These are phyloP conservation scores for Chiridota heheva DNA, from an alignment of 35 echinoderm and acorn worm genomes.

Conservation along the genomic window DNA sequence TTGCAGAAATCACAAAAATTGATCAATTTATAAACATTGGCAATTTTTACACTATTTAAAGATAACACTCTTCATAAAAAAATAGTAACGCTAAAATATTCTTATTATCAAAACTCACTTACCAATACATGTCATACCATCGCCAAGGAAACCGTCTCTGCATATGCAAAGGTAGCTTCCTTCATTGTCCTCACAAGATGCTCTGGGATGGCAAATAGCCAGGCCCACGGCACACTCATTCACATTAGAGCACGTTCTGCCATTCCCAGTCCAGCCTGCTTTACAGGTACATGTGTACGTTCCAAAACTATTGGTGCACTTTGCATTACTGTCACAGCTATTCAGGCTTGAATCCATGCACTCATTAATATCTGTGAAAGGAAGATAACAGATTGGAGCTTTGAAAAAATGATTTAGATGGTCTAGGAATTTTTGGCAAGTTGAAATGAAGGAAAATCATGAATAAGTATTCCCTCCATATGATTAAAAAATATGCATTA, in stretches of 20 bases:
- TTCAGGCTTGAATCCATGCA: constrained; percentile 4
- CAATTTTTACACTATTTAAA: too few species aligned
- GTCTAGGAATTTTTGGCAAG: neutral
- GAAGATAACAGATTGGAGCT: neutral
- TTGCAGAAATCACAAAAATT: too few species aligned
- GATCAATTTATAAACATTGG: too few species aligned
- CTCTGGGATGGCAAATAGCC: constrained; percentile 1
- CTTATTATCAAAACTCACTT: neutral
- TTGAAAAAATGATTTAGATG: neutral
- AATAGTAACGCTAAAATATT: neutral
- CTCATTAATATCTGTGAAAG: constrained; percentile 44
- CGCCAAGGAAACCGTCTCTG: constrained; percentile 6
- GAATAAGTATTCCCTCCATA: neutral
- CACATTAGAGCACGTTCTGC: constrained; percentile 23
- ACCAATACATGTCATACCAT: constrained; percentile 42
- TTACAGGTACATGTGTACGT: constrained; percentile 25
- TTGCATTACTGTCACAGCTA: constrained; percentile 13
- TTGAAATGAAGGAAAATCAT: neutral
- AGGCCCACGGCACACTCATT: constrained; percentile 9
- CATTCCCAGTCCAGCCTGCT: constrained; percentile 45
- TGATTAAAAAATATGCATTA: neutral
- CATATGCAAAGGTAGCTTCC: constrained; percentile 33
- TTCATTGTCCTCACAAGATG: constrained; percentile 10
- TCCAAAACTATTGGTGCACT: constrained; percentile 23
- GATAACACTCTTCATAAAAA: too few species aligned